phyloP scores from a whole-genome alignment of 2,888 invertebrate species.

The Amphipoea oculea region DNA sequence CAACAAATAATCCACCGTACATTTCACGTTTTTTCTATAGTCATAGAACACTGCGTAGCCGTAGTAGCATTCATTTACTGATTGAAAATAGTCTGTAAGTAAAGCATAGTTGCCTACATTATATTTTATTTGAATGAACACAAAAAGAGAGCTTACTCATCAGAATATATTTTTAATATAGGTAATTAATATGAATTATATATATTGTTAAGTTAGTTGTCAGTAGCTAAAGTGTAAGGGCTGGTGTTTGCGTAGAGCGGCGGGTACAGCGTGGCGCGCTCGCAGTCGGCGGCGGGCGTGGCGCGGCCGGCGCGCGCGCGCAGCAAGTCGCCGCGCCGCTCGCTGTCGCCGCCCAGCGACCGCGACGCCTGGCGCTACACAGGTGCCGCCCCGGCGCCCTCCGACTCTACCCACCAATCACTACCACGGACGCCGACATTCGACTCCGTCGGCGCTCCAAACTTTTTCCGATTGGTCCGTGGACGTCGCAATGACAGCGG shows the following conservation, averaged over 20 bases:
- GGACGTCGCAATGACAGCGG: slow-evolving; percentile 74
- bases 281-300: slow-evolving; percentile 96
- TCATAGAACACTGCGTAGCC: slow-evolving; percentile 48
- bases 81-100: slow-evolving; percentile 20
- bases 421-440: slow-evolving; percentile 51
- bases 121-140: slow-evolving; percentile 2
- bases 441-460: slow-evolving; percentile 46
- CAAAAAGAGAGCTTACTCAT: slow-evolving; percentile 31
- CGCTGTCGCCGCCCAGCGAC: slow-evolving; percentile 95
- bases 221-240: not conserved
- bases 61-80: slow-evolving; percentile 42
- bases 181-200: not conserved
- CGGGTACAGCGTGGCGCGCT: slow-evolving; percentile 92
- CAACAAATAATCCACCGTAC: slow-evolving; percentile 22
- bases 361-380: slow-evolving; percentile 91
- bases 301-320: slow-evolving; percentile 90
- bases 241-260: slow-evolving; percentile 78
- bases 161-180: not conserved
- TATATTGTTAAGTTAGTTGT: not conserved
- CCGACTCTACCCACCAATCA: slow-evolving; percentile 72
- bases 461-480: slow-evolving; percentile 72
- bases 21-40: slow-evolving; percentile 31
- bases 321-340: slow-evolving; percentile 96
- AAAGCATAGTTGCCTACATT: slow-evolving; percentile 44
- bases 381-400: slow-evolving; percentile 85